These are phyloP conservation scores for Botrylloides violaceus DNA, from an alignment of 23 tunicate genomes.

Conservation along the genomic window DNA sequence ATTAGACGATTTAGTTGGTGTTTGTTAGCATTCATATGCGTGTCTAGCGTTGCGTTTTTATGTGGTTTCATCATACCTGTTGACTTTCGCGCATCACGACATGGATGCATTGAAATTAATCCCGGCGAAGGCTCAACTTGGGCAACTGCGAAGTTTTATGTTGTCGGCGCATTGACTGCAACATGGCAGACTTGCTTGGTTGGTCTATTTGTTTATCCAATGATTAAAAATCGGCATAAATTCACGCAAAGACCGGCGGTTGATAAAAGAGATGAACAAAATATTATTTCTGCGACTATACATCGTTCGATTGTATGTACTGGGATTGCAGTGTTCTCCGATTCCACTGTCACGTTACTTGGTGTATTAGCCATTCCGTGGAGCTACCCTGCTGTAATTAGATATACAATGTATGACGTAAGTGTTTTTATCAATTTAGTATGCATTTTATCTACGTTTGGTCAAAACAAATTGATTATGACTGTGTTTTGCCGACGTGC, in stretches of 20 bases:
- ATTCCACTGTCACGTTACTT: background rate
- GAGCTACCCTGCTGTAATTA: background rate
- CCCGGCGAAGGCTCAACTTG: background rate
- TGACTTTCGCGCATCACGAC: background rate
- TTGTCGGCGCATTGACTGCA: background rate
- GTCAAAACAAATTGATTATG: background rate
- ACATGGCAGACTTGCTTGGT: background rate
- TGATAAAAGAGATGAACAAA: background rate
- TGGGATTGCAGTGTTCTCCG: background rate
- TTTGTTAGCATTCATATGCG: background rate
- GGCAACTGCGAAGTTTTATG: background rate
- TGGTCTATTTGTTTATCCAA: background rate
- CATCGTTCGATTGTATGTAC: background rate
- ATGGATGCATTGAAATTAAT: background rate
- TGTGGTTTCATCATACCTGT: background rate
- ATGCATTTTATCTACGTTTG: background rate
- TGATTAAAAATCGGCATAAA: background rate
- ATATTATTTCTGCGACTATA: background rate
- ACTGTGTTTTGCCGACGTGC: background rate
- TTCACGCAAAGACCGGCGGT: background rate
- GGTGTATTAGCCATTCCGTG: background rate
- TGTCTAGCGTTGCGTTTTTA: background rate
- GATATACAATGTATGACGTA: background rate
- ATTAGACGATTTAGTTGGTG: background rate
- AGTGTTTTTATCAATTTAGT: background rate